Evolutionary conservation across 2,113 vertebrate species (phyloP).

Genomic region (Atlantisia rogersi): DNA sequence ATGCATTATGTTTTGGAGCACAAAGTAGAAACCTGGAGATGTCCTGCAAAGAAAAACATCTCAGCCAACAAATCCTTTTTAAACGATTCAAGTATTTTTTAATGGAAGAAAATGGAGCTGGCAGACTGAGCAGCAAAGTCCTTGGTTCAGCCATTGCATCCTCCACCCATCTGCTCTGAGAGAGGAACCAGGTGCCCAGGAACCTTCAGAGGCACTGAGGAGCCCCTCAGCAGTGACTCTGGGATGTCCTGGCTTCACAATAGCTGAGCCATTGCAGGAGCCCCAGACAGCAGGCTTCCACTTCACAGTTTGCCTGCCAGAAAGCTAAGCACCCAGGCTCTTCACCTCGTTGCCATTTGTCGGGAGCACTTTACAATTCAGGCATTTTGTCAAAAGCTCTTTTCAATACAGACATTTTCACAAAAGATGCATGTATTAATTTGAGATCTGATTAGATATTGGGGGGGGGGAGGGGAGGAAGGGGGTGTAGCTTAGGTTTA

Average conservation of each 20-base stretch:
- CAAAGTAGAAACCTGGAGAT: not conserved
- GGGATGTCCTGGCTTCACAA: not conserved
- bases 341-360: not conserved
- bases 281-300: not conserved
- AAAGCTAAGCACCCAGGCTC: not conserved
- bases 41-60: not conserved
- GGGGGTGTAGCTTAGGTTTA: no score
- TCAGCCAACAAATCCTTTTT: not conserved
- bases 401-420: not conserved
- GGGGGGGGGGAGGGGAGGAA: no score
- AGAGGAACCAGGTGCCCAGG: not conserved
- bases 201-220: not conserved
- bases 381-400: not conserved
- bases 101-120: not conserved
- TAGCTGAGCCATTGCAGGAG: accelerated
- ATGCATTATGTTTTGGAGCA: not conserved
- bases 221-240: not conserved
- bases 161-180: not conserved
- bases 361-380: not conserved
- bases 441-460: not conserved
- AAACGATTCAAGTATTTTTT: not conserved
- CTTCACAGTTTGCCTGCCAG: not conserved
- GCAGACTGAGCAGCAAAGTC: not conserved
- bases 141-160: not conserved
- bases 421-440: not conserved